Base-by-base conservation (phyloP, 2,113 vertebrate genomes). In the Bujurquina vittata region DNA sequence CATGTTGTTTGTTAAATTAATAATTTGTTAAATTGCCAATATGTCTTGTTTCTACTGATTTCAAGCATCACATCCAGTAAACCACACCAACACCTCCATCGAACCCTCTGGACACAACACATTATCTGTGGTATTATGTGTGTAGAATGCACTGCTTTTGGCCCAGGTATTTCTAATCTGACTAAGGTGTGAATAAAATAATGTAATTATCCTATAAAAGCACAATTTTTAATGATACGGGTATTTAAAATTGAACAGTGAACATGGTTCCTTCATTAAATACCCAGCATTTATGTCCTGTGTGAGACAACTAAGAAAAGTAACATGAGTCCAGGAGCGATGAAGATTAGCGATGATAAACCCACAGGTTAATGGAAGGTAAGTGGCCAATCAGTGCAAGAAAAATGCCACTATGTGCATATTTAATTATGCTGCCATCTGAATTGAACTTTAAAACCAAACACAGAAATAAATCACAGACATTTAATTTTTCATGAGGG, bases 271-370 rank as follows among this genome's bases (percentile, higher is more conserved):
- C 18, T 56, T 81, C 43, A 83, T 85, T 59, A 57, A 35, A 52
- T 18, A 46, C 15, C 14, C 10, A 43, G 61, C 35, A 18, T 76
- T 76, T 84, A 81, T 84, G 77, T 79, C 77, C 61, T 52, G 26
- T 72, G 81, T 86, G 40, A 77, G 65, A 12, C n/a, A 37, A 43
- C 20, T 58, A 73, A 79, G 65, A 62, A 84, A 62, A 76, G 83
- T 23, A 78, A 59, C 31, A 62, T 10, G 49, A 49, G 62, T 75
- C 29, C 37, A 62, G 57, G 76, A 80, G 72, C 23, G 26, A 52
- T 72, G 65, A 52, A 52, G 65, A 72, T 72, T 31, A 72, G 65
- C 10, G 9, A 72, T 67, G 73, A 80, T 75, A 78, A 83, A 26
- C 26, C 20, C 63, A 40, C n/a, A 35, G 52, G 63, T 17, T 78